A percentile compares a stretch with the other conserved stretches of the same genome.
Conservation (phyloP, 2,113 vertebrate species). For the Antennarius striatus region DNA sequence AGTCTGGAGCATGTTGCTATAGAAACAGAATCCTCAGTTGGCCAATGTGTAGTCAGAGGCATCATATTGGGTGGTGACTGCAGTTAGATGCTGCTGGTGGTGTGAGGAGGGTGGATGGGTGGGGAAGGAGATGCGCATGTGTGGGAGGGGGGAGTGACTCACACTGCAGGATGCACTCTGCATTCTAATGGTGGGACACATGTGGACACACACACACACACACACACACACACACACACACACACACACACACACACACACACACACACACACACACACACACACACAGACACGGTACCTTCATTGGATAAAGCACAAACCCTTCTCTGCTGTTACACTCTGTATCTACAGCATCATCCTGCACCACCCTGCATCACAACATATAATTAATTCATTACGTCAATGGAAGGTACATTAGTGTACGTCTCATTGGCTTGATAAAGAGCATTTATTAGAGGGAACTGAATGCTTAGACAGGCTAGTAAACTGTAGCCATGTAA, state of each 20-base stretch:
- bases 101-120: conserved; percentile 58
- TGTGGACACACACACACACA: conserved; percentile 4
- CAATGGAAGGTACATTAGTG: conserved; percentile 48
- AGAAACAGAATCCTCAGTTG: conserved; percentile 78
- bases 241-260: conserved; percentile 9
- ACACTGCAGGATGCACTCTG: conserved; percentile 65
- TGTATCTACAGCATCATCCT: conserved; percentile 5
- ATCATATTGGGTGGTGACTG: conserved; percentile 77
- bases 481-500: conserved; percentile 69
- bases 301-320: no score
- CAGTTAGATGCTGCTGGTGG: conserved; percentile 68
- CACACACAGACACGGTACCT: conserved; percentile 13
- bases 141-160: conserved; percentile 61
- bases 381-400: conserved; percentile 66
- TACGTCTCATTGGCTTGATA: conserved; percentile 45
- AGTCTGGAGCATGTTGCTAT: conserved; percentile 74
- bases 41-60: conserved; percentile 78
- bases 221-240: conserved; percentile 12
- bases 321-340: neutral
- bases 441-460: conserved; percentile 57
- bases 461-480: conserved; percentile 54
- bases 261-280: conserved; percentile 12
- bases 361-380: conserved; percentile 14
- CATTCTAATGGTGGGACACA: conserved; percentile 73
- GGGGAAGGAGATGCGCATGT: conserved; percentile 13